Conservation (phyloP, 1,140 invertebrate genomes). For the Trachymyrmex septentrionalis region DNA sequence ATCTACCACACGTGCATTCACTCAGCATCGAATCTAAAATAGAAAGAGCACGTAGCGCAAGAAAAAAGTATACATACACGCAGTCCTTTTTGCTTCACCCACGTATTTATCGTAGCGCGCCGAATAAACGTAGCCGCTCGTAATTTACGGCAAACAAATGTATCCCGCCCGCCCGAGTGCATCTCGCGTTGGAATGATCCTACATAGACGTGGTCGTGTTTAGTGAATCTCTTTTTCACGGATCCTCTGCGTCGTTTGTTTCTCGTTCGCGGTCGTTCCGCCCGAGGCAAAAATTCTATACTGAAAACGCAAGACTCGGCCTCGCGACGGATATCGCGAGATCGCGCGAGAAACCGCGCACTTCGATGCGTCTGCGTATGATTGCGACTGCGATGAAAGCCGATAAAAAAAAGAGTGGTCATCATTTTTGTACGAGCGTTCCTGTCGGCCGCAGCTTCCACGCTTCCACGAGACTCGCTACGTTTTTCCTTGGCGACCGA, state of each 20-base stretch:
- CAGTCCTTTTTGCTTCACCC: neutral
- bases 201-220: conserved; percentile 10
- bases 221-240: neutral
- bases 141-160: conserved; percentile 63
- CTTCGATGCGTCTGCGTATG: conserved; percentile 40
- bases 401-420: conserved; percentile 58
- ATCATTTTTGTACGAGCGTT: conserved; percentile 51
- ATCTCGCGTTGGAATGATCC: conserved; percentile 41
- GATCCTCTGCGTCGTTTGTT: neutral
- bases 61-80: conserved; percentile 18
- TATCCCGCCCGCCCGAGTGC: conserved; percentile 42
- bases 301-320: neutral
- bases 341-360: conserved; percentile 2
- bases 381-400: conserved; percentile 16
- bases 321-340: conserved; percentile 21
- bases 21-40: conserved; percentile 16
- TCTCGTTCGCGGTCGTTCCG: neutral
- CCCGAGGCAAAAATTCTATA: conserved; percentile 7
- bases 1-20: neutral
- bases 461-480: conserved; percentile 12
- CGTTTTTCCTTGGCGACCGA: conserved; percentile 47
- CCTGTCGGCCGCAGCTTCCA: conserved; percentile 60
- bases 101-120: conserved; percentile 43
- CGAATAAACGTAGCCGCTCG: conserved; percentile 49
- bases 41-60: conserved; percentile 3